Evolutionary conservation across 2,797 vertebrate genomes (phyloP).

Genomic region (Parauchenoglanis punctatus): DNA sequence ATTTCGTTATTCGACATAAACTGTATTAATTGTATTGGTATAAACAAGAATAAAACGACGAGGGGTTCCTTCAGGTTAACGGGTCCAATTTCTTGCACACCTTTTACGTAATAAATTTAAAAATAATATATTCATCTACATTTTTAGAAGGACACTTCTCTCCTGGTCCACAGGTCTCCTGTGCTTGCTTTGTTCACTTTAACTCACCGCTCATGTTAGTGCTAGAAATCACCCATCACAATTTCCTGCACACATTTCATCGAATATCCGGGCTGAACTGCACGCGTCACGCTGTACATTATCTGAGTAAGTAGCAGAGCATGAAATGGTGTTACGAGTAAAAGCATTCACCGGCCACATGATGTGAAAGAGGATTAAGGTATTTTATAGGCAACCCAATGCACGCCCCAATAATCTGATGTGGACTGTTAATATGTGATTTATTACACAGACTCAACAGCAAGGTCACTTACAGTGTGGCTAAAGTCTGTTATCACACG

Average conservation of each 20-base stretch:
- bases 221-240: background rate
- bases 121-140: too few species aligned
- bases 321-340: background rate
- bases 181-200: background rate
- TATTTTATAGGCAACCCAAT: background rate
- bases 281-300: background rate
- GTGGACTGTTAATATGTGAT: constrained; percentile 67
- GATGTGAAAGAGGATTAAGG: background rate
- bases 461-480: constrained; percentile 1
- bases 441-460: constrained; percentile 60
- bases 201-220: background rate
- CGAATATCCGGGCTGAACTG: background rate
- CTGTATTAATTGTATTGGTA: too few species aligned
- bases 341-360: background rate
- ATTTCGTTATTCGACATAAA: too few species aligned
- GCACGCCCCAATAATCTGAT: constrained; percentile 1
- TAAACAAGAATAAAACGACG: too few species aligned
- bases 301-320: background rate
- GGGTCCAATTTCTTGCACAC: background rate
- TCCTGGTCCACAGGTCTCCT: background rate
- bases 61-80: background rate
- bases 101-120: too few species aligned
- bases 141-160: too few species aligned
- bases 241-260: background rate
- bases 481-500: background rate